phyloP scores from a whole-genome alignment of 2,113 vertebrate genomes.

The Archocentrus centrarchus region DNA sequence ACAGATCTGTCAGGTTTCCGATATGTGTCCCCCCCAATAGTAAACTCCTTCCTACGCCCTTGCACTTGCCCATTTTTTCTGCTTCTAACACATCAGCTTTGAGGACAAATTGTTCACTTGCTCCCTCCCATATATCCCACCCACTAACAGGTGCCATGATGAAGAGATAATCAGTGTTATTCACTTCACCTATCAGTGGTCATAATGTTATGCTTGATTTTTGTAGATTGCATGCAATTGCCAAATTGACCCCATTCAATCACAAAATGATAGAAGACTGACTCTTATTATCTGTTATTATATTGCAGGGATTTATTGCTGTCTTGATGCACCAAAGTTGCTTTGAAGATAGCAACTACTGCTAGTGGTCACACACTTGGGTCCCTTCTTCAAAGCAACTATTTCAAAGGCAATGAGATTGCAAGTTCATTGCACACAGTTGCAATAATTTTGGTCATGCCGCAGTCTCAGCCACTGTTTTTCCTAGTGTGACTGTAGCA shows the following conservation, averaged over 20 bases:
- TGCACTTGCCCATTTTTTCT: too few species aligned
- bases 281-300: background rate
- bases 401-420: constrained; percentile 2
- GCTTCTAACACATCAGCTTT: too few species aligned
- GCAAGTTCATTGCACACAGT: background rate
- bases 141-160: too few species aligned
- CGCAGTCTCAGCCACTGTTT: background rate
- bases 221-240: background rate
- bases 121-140: too few species aligned
- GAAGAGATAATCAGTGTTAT: too few species aligned
- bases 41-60: too few species aligned
- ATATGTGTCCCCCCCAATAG: too few species aligned
- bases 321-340: background rate
- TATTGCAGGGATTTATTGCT: background rate
- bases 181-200: too few species aligned
- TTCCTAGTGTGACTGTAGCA: background rate
- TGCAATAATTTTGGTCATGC: background rate
- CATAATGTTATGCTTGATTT: too few species aligned
- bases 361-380: background rate
- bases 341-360: background rate
- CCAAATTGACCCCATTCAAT: background rate
- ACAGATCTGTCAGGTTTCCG: too few species aligned
- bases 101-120: too few species aligned
- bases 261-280: background rate
- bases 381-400: background rate